A percentile compares a stretch with the other conserved stretches of the same genome.
Evolutionary conservation across 2,797 vertebrate genomes (phyloP).

Genomic region (Spheniscus humboldti): DNA sequence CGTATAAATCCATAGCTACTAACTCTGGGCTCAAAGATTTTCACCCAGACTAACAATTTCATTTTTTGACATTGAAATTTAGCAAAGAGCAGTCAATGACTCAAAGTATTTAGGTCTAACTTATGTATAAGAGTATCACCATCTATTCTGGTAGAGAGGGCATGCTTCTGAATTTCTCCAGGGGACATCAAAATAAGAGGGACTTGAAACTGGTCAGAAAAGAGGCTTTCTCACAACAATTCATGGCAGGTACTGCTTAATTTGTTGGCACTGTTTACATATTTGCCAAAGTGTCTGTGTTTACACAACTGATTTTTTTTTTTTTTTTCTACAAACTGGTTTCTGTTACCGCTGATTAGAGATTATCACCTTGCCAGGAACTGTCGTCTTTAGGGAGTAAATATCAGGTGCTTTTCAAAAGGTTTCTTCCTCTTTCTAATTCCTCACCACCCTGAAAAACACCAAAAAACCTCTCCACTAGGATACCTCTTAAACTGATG

Average conservation of each 20-base stretch:
- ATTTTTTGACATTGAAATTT: neutral
- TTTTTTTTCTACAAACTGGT: neutral
- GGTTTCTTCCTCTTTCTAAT: neutral
- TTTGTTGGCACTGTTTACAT: fast-evolving
- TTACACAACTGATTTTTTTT: neutral
- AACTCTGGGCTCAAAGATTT: neutral
- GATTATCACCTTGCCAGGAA: neutral
- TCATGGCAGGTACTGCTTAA: neutral
- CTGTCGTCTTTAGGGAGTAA: neutral
- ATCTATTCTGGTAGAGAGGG: neutral
- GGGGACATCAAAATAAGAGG: neutral
- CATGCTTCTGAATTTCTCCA: neutral
- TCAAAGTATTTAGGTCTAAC: neutral
- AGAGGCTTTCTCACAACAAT: neutral
- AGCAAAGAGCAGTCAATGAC: neutral
- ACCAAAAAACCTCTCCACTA: fast-evolving
- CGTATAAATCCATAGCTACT: neutral
- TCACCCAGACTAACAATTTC: neutral
- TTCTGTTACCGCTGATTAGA: neutral
- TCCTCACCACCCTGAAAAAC: neutral
- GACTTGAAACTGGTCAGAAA: neutral
- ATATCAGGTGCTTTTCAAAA: neutral
- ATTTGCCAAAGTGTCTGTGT: neutral
- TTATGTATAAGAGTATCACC: fast-evolving
- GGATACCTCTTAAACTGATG: neutral